A percentile compares a stretch with the other conserved stretches of the same genome.
phyloP scores from a whole-genome alignment of 2,888 invertebrate species.

The Parnassius smintheus region DNA sequence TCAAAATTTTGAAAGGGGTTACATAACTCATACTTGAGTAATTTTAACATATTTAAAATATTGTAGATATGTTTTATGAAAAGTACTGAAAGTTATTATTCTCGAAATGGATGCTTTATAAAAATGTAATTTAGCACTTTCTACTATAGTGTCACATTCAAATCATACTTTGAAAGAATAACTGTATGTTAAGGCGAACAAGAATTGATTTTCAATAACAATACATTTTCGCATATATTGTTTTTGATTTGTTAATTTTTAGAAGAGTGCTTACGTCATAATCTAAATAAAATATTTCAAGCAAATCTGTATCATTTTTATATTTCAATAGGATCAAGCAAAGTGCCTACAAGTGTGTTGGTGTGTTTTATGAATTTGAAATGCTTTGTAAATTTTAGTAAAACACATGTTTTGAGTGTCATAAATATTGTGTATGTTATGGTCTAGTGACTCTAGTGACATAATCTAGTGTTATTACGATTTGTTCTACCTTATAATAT shows the following conservation, averaged over 20 bases:
- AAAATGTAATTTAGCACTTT: neutral
- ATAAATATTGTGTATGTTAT: no score
- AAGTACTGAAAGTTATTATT: neutral
- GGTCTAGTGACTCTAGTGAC: no score
- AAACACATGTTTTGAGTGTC: no score
- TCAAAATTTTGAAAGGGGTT: neutral
- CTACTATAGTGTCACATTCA: neutral
- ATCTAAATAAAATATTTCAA: neutral
- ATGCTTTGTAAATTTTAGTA: no score
- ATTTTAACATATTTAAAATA: neutral
- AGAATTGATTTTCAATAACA: neutral
- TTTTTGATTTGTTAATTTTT: no score
- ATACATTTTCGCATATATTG: no score
- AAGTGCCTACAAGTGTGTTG: neutral
- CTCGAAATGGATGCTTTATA: neutral
- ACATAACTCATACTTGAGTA: neutral
- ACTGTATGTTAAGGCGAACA: neutral
- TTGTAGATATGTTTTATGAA: neutral
- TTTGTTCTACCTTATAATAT: no score
- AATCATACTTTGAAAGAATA: neutral
- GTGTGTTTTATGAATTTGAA: neutral
- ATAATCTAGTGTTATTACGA: no score
- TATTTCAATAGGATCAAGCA: conserved; percentile 1
- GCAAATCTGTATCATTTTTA: neutral
- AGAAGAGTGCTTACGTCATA: neutral